phyloP scores from a whole-genome alignment of 2,797 vertebrate species.

The Carcharodon carcharias region DNA sequence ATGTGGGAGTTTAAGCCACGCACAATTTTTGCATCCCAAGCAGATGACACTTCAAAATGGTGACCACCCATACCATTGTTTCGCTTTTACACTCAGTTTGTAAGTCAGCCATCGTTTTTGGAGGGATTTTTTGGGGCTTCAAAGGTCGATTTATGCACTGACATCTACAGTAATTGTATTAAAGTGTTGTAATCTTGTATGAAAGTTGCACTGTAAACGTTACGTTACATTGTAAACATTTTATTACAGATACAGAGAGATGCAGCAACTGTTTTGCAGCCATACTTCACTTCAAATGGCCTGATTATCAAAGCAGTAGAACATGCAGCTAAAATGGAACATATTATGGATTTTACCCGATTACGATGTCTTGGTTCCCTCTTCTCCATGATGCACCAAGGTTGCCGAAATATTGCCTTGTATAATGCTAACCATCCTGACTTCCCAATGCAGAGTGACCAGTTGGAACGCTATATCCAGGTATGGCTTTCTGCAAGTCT shows the following conservation, averaged over 20 bases:
- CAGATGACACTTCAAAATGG: too few relatives aligned
- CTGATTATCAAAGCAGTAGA: constrained; percentile 94
- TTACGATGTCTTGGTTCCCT: constrained; percentile 89
- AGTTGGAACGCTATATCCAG: constrained; percentile 95
- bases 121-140: too few relatives aligned
- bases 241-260: constrained; percentile 84
- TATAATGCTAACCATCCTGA: constrained; percentile 98
- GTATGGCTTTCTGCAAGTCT: constrained; percentile 50
- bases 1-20: too few relatives aligned
- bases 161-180: neutral
- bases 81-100: too few relatives aligned
- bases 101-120: too few relatives aligned
- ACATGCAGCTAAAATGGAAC: constrained; percentile 91
- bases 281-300: constrained; percentile 91
- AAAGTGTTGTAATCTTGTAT: neutral
- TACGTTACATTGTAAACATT: neutral
- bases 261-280: constrained; percentile 76
- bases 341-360: constrained; percentile 98
- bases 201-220: neutral
- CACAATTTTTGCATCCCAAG: too few relatives aligned
- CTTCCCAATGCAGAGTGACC: constrained; percentile 94
- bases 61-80: too few relatives aligned
- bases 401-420: constrained; percentile 87
- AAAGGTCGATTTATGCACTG: too few relatives aligned
- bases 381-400: constrained; percentile 97